Percentiles rank a stretch among this genome's conserved stretches.
Conservation (phyloP, 2,113 vertebrate genomes). For the Xyrauchen texanus region DNA sequence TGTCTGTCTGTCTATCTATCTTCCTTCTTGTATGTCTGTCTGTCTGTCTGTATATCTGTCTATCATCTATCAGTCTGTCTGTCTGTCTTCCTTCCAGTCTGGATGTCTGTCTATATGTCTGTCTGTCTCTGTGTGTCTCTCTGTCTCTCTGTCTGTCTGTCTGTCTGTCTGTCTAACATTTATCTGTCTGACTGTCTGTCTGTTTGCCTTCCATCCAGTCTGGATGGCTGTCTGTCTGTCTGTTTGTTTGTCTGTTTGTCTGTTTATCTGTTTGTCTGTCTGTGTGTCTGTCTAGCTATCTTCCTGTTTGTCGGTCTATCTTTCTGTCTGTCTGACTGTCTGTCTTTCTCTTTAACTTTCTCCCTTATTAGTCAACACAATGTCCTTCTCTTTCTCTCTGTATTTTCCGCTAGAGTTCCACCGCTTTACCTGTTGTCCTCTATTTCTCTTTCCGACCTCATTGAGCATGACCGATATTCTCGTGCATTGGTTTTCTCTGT, state of each 20-base stretch:
- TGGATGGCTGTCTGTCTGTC: too few relatives aligned
- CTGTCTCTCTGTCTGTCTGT: too few relatives aligned
- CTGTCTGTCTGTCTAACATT: too few relatives aligned
- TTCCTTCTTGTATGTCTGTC: too few relatives aligned
- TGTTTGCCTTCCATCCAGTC: too few relatives aligned
- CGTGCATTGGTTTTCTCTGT: slow-evolving; percentile 9
- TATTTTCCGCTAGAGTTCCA: not conserved
- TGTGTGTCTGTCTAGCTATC: not conserved
- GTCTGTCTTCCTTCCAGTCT: too few relatives aligned
- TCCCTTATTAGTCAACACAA: not conserved
- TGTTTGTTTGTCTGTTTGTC: not conserved
- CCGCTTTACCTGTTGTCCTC: not conserved
- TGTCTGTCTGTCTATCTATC: too few relatives aligned
- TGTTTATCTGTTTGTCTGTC: not conserved
- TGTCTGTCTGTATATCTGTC: too few relatives aligned
- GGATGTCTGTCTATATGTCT: too few relatives aligned
- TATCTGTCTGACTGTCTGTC: not conserved
- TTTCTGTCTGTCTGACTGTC: not conserved
- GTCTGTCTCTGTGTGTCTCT: too few relatives aligned
- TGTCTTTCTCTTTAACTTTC: not conserved
- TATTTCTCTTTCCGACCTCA: not conserved
- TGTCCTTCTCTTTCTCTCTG: not conserved
- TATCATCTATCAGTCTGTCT: too few relatives aligned
- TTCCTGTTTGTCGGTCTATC: not conserved
- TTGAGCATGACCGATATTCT: slow-evolving; percentile 18